phyloP scores from a whole-genome alignment of 2,888 invertebrate species.

The Marasmarcha lunaedactyla region DNA sequence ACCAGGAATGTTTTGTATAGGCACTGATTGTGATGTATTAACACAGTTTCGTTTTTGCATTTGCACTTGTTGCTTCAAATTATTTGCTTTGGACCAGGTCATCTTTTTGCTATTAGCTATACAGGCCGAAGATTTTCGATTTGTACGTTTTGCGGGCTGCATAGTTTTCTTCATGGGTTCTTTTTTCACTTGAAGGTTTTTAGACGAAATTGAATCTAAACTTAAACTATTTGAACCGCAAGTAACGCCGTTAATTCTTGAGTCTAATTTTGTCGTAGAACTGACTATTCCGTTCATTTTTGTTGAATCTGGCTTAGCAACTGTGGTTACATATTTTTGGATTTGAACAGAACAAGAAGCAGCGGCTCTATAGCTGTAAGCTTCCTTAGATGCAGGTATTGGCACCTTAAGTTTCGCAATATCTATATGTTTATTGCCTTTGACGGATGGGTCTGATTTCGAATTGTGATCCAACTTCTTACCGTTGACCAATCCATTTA shows the following conservation, averaged over 20 bases:
- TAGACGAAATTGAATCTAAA: constrained; percentile 35
- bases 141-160: constrained; percentile 40
- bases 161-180: constrained; percentile 34
- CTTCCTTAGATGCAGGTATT: constrained; percentile 34
- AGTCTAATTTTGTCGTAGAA: constrained; percentile 56
- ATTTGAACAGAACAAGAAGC: constrained; percentile 33
- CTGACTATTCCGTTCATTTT: constrained; percentile 48
- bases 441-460: constrained; percentile 48
- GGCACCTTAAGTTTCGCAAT: constrained; percentile 44
- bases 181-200: constrained; percentile 35
- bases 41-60: constrained; percentile 51
- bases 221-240: constrained; percentile 58
- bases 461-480: constrained; percentile 36
- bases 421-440: constrained; percentile 28
- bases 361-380: constrained; percentile 31
- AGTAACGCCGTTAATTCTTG: constrained; percentile 58
- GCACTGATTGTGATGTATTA: constrained; percentile 29
- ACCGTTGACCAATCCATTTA: constrained; percentile 36
- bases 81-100: constrained; percentile 61
- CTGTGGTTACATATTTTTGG: constrained; percentile 28
- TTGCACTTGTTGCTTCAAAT: constrained; percentile 56
- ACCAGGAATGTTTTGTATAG: constrained; percentile 27
- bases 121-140: constrained; percentile 57
- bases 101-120: constrained; percentile 60
- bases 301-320: constrained; percentile 31